Evolutionary conservation across 2,113 vertebrate genomes (phyloP), one percentile per base, ranked within the genome.

Genomic region (Pseudorectes ferrugineus): DNA sequence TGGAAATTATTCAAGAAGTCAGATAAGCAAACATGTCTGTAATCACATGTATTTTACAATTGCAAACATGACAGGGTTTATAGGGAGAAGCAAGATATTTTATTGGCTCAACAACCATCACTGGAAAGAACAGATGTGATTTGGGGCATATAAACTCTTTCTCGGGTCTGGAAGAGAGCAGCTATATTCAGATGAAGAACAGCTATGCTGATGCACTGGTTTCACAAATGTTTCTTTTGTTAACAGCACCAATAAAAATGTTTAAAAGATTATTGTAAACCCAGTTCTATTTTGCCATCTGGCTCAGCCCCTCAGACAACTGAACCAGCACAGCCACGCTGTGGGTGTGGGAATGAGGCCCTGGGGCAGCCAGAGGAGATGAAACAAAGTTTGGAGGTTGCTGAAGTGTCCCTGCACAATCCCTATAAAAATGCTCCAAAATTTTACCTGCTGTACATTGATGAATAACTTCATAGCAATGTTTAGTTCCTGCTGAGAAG

Each of bases 121-220:
- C 6, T 78, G 74, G 66, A 26, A 82, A n/a, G 94, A 85, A n/a
- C 78, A 95, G 93, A 46, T 94, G 82, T 75, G 66, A 43, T 82
- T 40, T 96, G 85, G 85, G 91, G 71, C 71, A 63, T 1, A 65
- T 21, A 74, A 96, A 85, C 25, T 9, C 35, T 26, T 45, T 8
- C 40, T 11, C 48, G 45, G 85, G 61, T 66, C 38, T 82, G 93
- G 23, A 40, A 42, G 5, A 38, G 59, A 75, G 88, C 85, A 63
- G 48, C 67, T 68, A 2, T 6, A 42, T 51, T 43, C 61, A 54
- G 65, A 52, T 62, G 70, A 70, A 31, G 80, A 84, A 21, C 81
- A 90, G 91, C 66, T 26, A 17, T 16, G 93, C 88, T 48, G 78
- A 88, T 74, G 58, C 78, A 75, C 67, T 38, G 74, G 66, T 66